phyloP scores from a whole-genome alignment of 2,888 invertebrate species.

The Brenthis hecate region DNA sequence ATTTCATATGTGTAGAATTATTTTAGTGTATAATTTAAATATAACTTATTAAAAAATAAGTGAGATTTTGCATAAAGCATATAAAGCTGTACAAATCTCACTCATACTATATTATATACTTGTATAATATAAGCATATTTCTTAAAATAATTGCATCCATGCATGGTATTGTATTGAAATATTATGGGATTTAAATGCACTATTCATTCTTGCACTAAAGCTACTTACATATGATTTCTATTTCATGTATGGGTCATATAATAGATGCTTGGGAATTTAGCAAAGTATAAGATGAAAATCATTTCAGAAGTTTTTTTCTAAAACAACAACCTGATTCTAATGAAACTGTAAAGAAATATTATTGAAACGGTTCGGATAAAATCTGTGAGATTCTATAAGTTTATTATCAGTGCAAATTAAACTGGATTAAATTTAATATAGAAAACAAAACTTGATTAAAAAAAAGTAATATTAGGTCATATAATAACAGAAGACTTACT shows the following conservation, averaged over 20 bases:
- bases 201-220: conserved; percentile 17
- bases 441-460: not conserved
- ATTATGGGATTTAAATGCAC: conserved; percentile 14
- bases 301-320: conserved; percentile 5
- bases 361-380: too few species aligned
- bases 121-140: conserved; percentile 19
- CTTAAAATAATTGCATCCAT: conserved; percentile 20
- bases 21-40: not conserved
- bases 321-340: too few species aligned
- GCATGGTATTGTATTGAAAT: conserved; percentile 12
- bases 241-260: not conserved
- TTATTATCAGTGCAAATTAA: not conserved
- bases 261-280: not conserved
- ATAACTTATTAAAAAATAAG: conserved; percentile 14
- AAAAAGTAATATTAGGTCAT: not conserved
- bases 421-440: not conserved
- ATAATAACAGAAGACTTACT: conserved; percentile 66
- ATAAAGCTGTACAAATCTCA: conserved; percentile 26
- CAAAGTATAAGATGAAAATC: conserved; percentile 1
- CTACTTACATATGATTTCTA: conserved; percentile 1
- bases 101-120: conserved; percentile 26
- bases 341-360: too few species aligned
- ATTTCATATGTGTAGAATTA: not conserved
- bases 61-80: conserved; percentile 22
- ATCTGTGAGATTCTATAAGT: too few species aligned